A percentile compares a stretch with the other conserved stretches of the same genome.
These are phyloP conservation scores for Pachyramphus minor DNA, from an alignment of 2,113 vertebrate genomes.

Conservation along the genomic window DNA sequence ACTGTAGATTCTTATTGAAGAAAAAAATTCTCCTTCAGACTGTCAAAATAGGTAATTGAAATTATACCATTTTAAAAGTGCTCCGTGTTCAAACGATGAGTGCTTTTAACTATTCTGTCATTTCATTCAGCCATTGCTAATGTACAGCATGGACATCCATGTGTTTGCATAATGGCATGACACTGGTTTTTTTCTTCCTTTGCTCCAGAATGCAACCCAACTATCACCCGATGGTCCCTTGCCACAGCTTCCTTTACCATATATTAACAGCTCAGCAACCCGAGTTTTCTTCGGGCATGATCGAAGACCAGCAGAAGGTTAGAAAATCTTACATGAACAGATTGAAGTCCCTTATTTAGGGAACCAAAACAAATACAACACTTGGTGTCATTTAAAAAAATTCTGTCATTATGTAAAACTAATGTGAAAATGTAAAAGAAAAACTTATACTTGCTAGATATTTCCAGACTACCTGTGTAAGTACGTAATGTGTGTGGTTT, in stretches of 20 bases:
- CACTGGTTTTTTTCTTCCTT: neutral
- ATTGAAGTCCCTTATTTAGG: neutral
- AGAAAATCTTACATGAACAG: constrained; percentile 14
- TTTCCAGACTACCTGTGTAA: neutral
- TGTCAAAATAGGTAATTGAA: neutral
- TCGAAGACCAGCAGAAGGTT: constrained; percentile 91
- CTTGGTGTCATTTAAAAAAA: neutral
- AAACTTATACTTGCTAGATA: neutral
- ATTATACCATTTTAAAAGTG: neutral
- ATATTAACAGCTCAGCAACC: constrained; percentile 87
- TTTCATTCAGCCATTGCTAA: neutral
- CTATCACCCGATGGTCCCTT: constrained; percentile 72
- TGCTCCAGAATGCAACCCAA: constrained; percentile 79
- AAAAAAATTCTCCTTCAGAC: neutral
- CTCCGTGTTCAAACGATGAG: neutral
- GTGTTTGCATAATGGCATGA: neutral
- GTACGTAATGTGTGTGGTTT: neutral
- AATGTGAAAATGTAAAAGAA: neutral
- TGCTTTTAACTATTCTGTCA: neutral
- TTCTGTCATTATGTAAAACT: neutral
- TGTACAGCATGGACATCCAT: neutral
- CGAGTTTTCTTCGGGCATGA: constrained; percentile 96
- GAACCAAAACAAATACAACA: neutral
- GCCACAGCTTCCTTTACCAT: constrained; percentile 92
- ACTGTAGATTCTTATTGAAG: neutral